These are phyloP conservation scores for Platerodrilus igneus DNA, from an alignment of 2,888 invertebrate genomes.

Conservation along the genomic window DNA sequence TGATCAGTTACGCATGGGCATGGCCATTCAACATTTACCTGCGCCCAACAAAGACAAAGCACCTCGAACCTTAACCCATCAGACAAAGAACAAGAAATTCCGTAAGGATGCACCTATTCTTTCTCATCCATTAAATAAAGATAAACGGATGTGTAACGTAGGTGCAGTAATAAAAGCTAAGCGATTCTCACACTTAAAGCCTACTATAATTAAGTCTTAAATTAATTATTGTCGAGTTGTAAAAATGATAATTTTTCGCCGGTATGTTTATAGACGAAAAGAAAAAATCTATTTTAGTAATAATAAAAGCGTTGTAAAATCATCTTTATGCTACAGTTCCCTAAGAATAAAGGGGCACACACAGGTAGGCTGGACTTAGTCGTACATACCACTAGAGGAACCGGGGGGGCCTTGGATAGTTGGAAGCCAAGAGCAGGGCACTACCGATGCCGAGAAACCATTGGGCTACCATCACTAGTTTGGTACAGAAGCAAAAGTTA, in stretches of 20 bases:
- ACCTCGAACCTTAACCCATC: background rate
- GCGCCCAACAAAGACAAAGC: constrained; percentile 13
- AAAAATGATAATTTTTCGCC: no score
- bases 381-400: constrained; percentile 34
- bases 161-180: constrained; percentile 26
- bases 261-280: no score
- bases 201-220: no score
- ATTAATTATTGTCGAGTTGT: no score
- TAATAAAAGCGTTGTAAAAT: constrained; percentile 35
- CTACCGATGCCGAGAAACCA: constrained; percentile 48
- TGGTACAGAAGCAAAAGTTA: constrained; percentile 47
- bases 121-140: constrained; percentile 29
- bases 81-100: constrained; percentile 13
- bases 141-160: constrained; percentile 31
- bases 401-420: constrained; percentile 38
- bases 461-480: constrained; percentile 49
- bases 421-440: constrained; percentile 46
- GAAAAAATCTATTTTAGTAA: no score
- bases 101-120: constrained; percentile 32
- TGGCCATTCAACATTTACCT: constrained; percentile 28
- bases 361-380: constrained; percentile 43
- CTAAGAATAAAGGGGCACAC: constrained; percentile 38
- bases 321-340: constrained; percentile 37
- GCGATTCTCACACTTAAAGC: no score
- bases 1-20: constrained; percentile 33